Evolutionary conservation across 2,797 vertebrate genomes (phyloP).

Genomic region (Caiman crocodilus): DNA sequence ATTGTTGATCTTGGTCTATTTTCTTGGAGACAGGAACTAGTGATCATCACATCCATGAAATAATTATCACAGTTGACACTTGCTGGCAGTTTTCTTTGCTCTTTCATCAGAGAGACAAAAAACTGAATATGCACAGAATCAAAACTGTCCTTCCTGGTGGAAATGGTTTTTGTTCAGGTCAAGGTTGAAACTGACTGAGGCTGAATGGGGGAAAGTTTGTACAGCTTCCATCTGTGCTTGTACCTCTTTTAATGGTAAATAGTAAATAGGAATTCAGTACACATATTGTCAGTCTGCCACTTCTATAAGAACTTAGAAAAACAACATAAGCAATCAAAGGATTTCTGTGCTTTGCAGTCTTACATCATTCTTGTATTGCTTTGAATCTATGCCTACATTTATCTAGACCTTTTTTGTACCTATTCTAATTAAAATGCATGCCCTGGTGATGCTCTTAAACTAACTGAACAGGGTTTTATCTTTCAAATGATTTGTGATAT

Average conservation of each 20-base stretch:
- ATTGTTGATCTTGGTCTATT: neutral
- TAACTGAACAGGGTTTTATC: neutral
- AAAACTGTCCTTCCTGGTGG: neutral
- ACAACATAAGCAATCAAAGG: neutral
- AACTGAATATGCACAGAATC: neutral
- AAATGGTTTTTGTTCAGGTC: neutral
- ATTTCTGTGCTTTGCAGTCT: neutral
- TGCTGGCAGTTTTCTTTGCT: neutral
- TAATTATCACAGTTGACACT: neutral
- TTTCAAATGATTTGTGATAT: neutral
- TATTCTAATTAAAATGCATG: neutral
- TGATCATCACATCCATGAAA: neutral
- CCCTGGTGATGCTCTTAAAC: neutral
- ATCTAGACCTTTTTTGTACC: neutral
- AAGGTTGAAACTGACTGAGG: neutral
- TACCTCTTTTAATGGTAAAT: neutral
- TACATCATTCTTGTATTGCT: neutral
- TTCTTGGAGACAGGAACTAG: neutral
- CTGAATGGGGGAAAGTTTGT: neutral
- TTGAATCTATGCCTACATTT: neutral
- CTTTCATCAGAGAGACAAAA: neutral
- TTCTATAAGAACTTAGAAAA: neutral
- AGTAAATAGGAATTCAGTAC: neutral
- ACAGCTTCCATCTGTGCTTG: neutral
- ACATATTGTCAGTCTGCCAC: neutral